Evolutionary conservation across 2,888 invertebrate genomes (phyloP).

Genomic region (Drosophila mulleri): DNA sequence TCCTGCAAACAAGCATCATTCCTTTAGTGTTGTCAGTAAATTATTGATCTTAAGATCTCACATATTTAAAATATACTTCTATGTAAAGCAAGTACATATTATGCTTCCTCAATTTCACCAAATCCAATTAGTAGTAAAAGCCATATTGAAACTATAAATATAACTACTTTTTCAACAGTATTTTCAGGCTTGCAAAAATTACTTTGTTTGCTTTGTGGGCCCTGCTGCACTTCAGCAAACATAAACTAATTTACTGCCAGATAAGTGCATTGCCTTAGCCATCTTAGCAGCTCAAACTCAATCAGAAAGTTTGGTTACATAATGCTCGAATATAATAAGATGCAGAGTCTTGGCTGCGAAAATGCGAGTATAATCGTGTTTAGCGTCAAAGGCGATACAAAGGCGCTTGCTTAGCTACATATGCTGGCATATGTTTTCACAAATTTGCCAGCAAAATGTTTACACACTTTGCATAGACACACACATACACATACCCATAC

Average conservation of each 20-base stretch:
- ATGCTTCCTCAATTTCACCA: not conserved
- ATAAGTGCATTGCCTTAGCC: not conserved
- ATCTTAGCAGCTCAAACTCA: not conserved
- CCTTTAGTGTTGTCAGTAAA: too few species aligned
- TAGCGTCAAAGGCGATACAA: not conserved
- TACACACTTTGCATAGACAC: slow-evolving; percentile 23
- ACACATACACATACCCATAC: not conserved
- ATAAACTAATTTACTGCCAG: not conserved
- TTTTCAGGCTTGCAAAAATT: not conserved
- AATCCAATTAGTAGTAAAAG: not conserved
- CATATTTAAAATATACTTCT: too few species aligned
- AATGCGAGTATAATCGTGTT: slow-evolving; percentile 10
- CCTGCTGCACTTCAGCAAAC: not conserved
- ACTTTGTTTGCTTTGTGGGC: not conserved
- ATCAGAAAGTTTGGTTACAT: not conserved
- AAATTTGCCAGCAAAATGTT: slow-evolving; percentile 54
- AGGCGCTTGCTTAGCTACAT: not conserved
- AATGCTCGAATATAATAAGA: not conserved
- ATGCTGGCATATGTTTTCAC: slow-evolving; percentile 32
- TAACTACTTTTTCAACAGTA: not conserved
- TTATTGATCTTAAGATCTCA: too few species aligned
- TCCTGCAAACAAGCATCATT: too few species aligned
- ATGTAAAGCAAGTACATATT: not conserved
- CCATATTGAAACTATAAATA: not conserved
- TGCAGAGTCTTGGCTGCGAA: not conserved